Evolutionary conservation across 1,140 invertebrate species (phyloP).

Genomic region (Phymorhynchus buccinoides): DNA sequence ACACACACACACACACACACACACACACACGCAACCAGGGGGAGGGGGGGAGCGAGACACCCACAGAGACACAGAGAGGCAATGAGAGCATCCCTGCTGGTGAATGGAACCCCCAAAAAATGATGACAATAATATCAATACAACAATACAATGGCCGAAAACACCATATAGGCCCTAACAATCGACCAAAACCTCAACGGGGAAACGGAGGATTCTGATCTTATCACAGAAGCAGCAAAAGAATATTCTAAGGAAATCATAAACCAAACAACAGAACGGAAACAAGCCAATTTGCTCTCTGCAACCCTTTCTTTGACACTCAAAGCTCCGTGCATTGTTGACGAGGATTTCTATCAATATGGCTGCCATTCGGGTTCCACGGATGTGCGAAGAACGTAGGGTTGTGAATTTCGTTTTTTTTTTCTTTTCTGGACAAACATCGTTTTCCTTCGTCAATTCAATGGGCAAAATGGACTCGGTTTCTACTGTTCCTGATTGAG

Average conservation of each 20-base stretch:
- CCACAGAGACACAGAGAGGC: not conserved
- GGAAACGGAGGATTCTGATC: no score
- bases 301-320: not conserved
- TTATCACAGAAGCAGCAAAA: no score
- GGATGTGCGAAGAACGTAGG: not conserved
- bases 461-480: no score
- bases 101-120: not conserved
- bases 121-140: not conserved
- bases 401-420: no score
- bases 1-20: not conserved
- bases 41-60: not conserved
- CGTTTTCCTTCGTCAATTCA: not conserved
- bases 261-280: not conserved
- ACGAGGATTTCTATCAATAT: not conserved
- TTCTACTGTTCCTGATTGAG: no score
- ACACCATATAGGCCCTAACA: no score
- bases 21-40: no score
- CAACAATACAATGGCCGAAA: no score
- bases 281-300: not conserved
- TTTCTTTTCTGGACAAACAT: not conserved
- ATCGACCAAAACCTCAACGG: no score
- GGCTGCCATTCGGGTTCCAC: not conserved
- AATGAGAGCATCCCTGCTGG: not conserved
- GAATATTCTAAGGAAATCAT: no score
- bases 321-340: not conserved